Percentiles rank a stretch among this genome's conserved stretches.
phyloP scores from a whole-genome alignment of 2,888 invertebrate genomes.

The Palloptera scutellata region DNA sequence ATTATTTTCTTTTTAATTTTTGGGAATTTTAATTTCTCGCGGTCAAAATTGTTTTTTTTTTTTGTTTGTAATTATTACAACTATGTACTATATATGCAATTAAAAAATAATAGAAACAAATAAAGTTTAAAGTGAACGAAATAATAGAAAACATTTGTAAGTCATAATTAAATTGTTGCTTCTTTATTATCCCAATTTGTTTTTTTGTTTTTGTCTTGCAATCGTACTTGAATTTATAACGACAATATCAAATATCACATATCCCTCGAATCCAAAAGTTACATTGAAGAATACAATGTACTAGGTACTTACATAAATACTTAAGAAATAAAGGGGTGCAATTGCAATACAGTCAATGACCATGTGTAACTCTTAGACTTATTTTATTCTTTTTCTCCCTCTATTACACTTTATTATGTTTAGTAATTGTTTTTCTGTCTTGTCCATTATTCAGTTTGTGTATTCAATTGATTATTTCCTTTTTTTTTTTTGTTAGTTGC shows the following conservation, averaged over 20 bases:
- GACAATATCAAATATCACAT: not conserved
- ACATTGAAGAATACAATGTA: not conserved
- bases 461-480: too few species aligned
- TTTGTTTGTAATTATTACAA: slow-evolving; percentile 3
- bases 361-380: too few species aligned
- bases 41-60: not conserved
- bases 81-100: slow-evolving; percentile 13
- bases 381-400: too few species aligned
- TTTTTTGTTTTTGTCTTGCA: not conserved
- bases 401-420: slow-evolving; percentile 11
- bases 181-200: not conserved
- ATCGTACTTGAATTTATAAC: not conserved
- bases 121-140: slow-evolving; percentile 4
- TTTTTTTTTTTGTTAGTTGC: too few species aligned
- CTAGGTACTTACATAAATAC: not conserved
- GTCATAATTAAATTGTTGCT: not conserved
- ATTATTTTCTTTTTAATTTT: too few species aligned
- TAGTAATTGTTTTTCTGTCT: not conserved
- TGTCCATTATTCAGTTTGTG: too few species aligned
- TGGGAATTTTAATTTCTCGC: too few species aligned
- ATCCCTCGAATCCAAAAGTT: too few species aligned
- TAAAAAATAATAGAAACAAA: slow-evolving; percentile 2
- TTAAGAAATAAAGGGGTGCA: not conserved
- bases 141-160: not conserved
- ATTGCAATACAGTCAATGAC: not conserved